phyloP scores from a whole-genome alignment of 2,888 invertebrate genomes.

The Lasioglossum vierecki region DNA sequence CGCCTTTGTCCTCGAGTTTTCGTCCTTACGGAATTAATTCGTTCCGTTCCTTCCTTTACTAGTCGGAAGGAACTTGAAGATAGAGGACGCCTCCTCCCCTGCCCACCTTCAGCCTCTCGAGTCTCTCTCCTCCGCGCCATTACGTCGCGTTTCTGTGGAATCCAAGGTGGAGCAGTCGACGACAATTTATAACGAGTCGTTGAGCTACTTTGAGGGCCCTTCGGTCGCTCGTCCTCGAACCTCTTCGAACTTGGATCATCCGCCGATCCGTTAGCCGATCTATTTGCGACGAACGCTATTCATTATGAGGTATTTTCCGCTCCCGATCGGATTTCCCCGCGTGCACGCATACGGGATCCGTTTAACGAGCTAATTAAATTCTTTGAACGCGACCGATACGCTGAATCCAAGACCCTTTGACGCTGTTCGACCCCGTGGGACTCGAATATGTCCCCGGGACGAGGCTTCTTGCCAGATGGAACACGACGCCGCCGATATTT shows the following conservation, averaged over 20 bases:
- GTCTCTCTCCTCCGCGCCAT: conserved; percentile 46
- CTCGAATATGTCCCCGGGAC: neutral
- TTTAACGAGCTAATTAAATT: conserved; percentile 49
- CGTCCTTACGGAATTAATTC: conserved; percentile 71
- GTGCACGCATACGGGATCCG: neutral
- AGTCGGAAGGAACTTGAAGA: conserved; percentile 65
- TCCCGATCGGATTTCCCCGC: neutral
- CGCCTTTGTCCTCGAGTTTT: conserved; percentile 69
- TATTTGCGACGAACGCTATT: conserved; percentile 41
- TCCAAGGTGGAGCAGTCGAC: conserved; percentile 70
- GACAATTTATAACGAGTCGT: conserved; percentile 75
- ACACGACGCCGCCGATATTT: neutral
- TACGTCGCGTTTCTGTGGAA: conserved; percentile 48
- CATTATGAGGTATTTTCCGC: conserved; percentile 35
- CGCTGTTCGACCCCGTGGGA: neutral
- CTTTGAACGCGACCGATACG: neutral
- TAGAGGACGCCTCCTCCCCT: conserved; percentile 41
- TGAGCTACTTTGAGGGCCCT: conserved; percentile 70
- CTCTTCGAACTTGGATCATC: conserved; percentile 47
- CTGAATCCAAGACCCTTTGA: neutral
- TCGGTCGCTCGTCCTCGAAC: conserved; percentile 37
- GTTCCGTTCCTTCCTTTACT: conserved; percentile 60
- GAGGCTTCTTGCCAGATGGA: neutral
- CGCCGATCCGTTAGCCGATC: conserved; percentile 43
- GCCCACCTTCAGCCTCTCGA: conserved; percentile 3